Base-by-base conservation (phyloP, 2,113 vertebrate species). In the Calidris pugnax region DNA sequence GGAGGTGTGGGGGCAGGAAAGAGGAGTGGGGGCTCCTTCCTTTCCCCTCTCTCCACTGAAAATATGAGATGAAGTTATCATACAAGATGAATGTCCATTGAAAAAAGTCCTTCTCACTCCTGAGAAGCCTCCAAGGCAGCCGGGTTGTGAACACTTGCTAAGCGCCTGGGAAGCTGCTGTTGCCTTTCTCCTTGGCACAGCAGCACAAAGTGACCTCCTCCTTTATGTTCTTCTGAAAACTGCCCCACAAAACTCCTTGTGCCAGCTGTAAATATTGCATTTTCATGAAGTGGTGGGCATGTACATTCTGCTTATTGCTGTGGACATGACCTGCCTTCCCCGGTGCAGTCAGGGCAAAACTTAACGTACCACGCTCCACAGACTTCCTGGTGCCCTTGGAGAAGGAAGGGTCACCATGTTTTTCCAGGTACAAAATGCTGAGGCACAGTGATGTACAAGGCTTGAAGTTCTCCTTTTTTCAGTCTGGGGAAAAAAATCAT, bases 141-240 rank as follows among this genome's bases (percentile, higher is more conserved):
- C 0, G 1, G 43, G 27, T 32, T n/a, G 28, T 1, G 1, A n/a
- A 41, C 5, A 24, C 27, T 64, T 51, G 26, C 7, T 53, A 26
- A 50, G 51, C 14, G 12, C 62, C 48, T 56, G 33, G 27, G 35
- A 55, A 1, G 12, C 27, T 43, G 22, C 60, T 43, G n/a, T 14
- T 41, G 53, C 19, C 74, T 85, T 74, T 60, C 1, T 1, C 47
- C 53, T 55, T 60, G 53, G 28, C 72, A 20, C 72, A 74, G 47
- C 60, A 55, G 26, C 48, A 28, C 4, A 0, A 55, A 32, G 48
- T 37, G n/a, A 33, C 33, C 19, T 43, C 57, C 20, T 69, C 28
- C 47, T 62, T 57, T 57, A 19, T 23, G 51, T 47, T 47, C 37
- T 30, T 57, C 28, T 53, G 64, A 66, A 72, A 53, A 41, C n/a